A percentile compares a stretch with the other conserved stretches of the same genome.
Conservation (phyloP, 2,797 vertebrate genomes). For the Gambusia yucatana region DNA sequence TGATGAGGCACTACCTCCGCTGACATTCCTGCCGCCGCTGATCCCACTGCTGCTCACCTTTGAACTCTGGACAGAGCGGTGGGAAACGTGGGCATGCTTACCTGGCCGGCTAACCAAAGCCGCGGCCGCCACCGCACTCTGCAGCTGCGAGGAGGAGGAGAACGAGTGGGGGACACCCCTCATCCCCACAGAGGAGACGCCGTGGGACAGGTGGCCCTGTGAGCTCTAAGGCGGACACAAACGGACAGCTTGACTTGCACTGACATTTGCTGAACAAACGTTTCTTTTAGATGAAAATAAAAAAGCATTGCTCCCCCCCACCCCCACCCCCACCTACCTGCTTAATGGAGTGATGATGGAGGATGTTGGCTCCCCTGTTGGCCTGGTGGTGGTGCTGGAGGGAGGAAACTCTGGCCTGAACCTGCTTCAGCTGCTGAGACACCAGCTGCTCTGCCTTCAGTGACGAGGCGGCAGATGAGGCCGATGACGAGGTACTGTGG, state of each 20-base stretch:
- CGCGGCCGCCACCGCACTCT: conserved; percentile 87
- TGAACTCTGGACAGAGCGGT: conserved; percentile 82
- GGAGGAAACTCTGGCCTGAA: conserved; percentile 71
- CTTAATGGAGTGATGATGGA: conserved; percentile 89
- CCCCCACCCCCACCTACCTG: conserved; percentile 77
- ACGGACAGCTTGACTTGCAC: neutral
- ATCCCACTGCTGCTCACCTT: conserved; percentile 84
- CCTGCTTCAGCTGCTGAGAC: conserved; percentile 81
- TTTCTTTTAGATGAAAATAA: neutral
- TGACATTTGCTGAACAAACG: fast-evolving
- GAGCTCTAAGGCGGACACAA: conserved; percentile 76
- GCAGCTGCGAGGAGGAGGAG: conserved; percentile 92
- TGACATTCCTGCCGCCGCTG: conserved; percentile 75
- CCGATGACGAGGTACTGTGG: conserved; percentile 72
- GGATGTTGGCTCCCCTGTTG: conserved; percentile 80
- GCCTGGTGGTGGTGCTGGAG: conserved; percentile 79
- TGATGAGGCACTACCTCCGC: conserved; percentile 82
- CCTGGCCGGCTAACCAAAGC: conserved; percentile 90
- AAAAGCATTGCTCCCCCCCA: neutral
- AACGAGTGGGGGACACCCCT: conserved; percentile 91
- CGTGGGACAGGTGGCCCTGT: conserved; percentile 87
- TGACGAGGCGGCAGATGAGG: conserved; percentile 65
- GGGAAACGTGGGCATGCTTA: conserved; percentile 85
- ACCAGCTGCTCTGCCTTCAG: conserved; percentile 79
- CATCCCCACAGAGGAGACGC: conserved; percentile 80